phyloP scores from a whole-genome alignment of 2,888 invertebrate genomes.

The Isotomurus palustris region DNA sequence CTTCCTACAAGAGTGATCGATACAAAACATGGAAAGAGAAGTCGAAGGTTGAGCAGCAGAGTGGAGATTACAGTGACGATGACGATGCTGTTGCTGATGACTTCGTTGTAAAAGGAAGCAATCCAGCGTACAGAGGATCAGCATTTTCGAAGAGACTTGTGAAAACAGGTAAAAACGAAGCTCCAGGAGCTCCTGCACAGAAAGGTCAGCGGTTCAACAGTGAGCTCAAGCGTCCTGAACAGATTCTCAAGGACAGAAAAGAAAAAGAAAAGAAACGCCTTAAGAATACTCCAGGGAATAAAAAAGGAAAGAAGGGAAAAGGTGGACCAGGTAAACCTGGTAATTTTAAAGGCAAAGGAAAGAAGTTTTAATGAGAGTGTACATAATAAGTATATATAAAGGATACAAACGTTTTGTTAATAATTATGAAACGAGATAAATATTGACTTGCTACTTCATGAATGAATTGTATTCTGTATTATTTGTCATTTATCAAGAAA shows the following conservation, averaged over 20 bases:
- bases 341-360: background rate
- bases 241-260: slow-evolving; percentile 69
- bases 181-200: slow-evolving; percentile 7
- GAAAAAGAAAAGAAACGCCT: slow-evolving; percentile 56
- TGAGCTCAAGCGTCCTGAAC: slow-evolving; percentile 64
- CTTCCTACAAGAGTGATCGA: slow-evolving; percentile 85
- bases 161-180: slow-evolving; percentile 35
- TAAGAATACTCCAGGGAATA: slow-evolving; percentile 50
- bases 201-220: slow-evolving; percentile 29
- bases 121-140: slow-evolving; percentile 22
- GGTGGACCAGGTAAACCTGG: slow-evolving; percentile 7
- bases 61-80: slow-evolving; percentile 54
- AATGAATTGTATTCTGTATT: too few species aligned
- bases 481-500: too few species aligned
- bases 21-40: slow-evolving; percentile 82
- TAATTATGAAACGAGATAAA: too few species aligned
- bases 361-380: too few species aligned
- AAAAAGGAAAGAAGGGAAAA: slow-evolving; percentile 28
- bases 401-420: too few species aligned
- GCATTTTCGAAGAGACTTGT: slow-evolving; percentile 37
- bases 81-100: slow-evolving; percentile 30
- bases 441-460: too few species aligned
- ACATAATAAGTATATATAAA: too few species aligned
- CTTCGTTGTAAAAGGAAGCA: slow-evolving; percentile 7
- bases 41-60: slow-evolving; percentile 55